phyloP scores from a whole-genome alignment of 2,797 vertebrate genomes.

The Gambusia yucatana region DNA sequence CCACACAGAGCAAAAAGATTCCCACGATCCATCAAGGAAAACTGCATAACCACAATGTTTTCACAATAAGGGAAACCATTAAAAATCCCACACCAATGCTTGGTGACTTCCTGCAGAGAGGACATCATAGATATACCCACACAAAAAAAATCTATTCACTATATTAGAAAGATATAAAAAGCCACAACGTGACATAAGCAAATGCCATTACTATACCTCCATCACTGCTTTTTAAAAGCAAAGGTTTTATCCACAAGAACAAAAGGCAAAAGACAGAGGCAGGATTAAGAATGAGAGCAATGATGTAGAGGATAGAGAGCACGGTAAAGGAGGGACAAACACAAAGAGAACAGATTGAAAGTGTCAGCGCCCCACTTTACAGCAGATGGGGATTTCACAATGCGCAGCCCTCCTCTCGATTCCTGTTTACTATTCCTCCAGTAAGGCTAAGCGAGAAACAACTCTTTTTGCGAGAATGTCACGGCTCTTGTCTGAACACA shows the following conservation, averaged over 20 bases:
- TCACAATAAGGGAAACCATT: constrained; percentile 23
- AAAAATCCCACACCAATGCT: constrained; percentile 23
- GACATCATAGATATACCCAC: constrained; percentile 6
- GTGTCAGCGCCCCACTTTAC: constrained; percentile 74
- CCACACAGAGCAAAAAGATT: constrained; percentile 37
- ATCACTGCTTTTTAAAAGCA: constrained; percentile 55
- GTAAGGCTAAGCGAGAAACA: constrained; percentile 67
- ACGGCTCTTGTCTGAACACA: constrained; percentile 50
- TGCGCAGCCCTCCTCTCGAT: constrained; percentile 60
- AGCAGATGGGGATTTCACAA: constrained; percentile 80
- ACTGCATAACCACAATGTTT: constrained; percentile 42
- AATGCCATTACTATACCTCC: constrained; percentile 46
- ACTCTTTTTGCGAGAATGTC: constrained; percentile 58
- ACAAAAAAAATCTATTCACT: constrained; percentile 35
- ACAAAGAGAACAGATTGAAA: constrained; percentile 72
- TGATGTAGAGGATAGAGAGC: constrained; percentile 51
- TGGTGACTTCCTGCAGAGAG: constrained; percentile 25
- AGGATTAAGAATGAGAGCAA: constrained; percentile 63
- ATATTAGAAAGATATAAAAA: constrained; percentile 37
- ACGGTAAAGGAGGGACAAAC: constrained; percentile 42
- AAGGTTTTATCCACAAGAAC: constrained; percentile 47
- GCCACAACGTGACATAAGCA: constrained; percentile 31
- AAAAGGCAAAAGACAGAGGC: constrained; percentile 51
- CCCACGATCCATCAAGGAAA: constrained; percentile 40
- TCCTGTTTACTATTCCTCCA: constrained; percentile 74